Percentiles rank a stretch among this genome's conserved stretches.
Evolutionary conservation across 2,888 invertebrate species (phyloP).

Genomic region (Suillia variegata): DNA sequence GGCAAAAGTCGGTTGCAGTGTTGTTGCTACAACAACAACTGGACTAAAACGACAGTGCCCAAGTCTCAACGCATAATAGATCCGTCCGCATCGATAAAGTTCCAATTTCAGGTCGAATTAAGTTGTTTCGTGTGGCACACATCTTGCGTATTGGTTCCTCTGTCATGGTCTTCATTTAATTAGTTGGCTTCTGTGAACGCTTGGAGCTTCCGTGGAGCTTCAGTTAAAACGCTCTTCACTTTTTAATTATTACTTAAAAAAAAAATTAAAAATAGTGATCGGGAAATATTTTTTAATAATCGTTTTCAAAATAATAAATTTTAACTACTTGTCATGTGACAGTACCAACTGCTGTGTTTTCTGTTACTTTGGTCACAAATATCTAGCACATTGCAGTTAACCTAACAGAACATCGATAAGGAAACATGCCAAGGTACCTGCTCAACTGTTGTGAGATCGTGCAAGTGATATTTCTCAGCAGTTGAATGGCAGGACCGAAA

Average conservation of each 20-base stretch:
- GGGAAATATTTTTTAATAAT: too few species aligned
- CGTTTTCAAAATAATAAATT: slow-evolving; percentile 7
- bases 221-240: too few species aligned
- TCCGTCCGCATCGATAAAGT: slow-evolving; percentile 15
- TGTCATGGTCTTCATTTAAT: slow-evolving; percentile 19
- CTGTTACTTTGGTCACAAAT: not conserved
- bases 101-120: not conserved
- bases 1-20: slow-evolving; percentile 5
- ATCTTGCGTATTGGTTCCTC: not conserved
- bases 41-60: not conserved
- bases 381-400: not conserved
- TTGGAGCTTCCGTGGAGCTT: not conserved
- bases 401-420: slow-evolving; percentile 14
- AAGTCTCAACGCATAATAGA: slow-evolving; percentile 18
- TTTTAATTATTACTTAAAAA: too few species aligned
- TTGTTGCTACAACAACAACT: not conserved
- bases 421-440: slow-evolving; percentile 13
- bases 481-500: not conserved
- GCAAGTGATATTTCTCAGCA: not conserved
- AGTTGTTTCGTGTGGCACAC: slow-evolving; percentile 10
- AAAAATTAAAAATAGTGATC: too few species aligned
- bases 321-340: slow-evolving; percentile 18
- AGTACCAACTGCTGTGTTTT: not conserved
- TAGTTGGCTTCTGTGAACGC: slow-evolving; percentile 8
- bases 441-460: slow-evolving; percentile 16